Evolutionary conservation across 2,797 vertebrate species (phyloP).

Genomic region (Lacerta agilis): DNA sequence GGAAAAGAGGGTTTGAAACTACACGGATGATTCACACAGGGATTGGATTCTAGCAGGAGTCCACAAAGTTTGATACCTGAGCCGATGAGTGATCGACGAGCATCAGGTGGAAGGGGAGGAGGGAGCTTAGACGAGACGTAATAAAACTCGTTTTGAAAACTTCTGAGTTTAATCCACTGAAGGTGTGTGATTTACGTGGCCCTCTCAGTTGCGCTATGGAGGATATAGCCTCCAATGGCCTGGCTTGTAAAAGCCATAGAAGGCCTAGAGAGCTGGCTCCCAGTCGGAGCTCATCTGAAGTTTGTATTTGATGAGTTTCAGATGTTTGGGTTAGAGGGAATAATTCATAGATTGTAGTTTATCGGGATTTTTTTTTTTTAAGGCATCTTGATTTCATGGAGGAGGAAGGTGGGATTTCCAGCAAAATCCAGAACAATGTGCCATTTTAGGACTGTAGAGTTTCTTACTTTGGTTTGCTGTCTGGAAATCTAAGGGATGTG

Average conservation of each 20-base stretch:
- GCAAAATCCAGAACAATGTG: not conserved
- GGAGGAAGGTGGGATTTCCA: not conserved
- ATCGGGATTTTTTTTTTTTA: not conserved
- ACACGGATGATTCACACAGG: conserved; percentile 49
- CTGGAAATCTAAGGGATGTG: not conserved
- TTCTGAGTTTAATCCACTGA: conserved; percentile 3
- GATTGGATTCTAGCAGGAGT: conserved; percentile 45
- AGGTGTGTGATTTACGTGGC: not conserved
- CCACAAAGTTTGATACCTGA: conserved; percentile 49
- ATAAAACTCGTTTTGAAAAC: conserved; percentile 26
- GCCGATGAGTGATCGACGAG: conserved; percentile 55
- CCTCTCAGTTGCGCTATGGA: not conserved
- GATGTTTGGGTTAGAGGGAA: not conserved
- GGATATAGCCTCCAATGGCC: not conserved
- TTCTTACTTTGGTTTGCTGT: not conserved
- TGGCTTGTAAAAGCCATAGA: conserved; percentile 13
- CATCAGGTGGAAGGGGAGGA: conserved; percentile 19
- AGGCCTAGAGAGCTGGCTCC: not conserved
- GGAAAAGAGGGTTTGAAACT: conserved; percentile 50
- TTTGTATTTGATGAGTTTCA: conserved; percentile 1
- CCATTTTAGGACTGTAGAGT: not conserved
- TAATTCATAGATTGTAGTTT: not conserved
- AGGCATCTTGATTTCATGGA: not conserved
- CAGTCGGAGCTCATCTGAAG: not conserved
- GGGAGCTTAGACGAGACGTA: conserved; percentile 20